phyloP scores from a whole-genome alignment of 2,797 vertebrate species.

The Tenualosa thibaudeaui region DNA sequence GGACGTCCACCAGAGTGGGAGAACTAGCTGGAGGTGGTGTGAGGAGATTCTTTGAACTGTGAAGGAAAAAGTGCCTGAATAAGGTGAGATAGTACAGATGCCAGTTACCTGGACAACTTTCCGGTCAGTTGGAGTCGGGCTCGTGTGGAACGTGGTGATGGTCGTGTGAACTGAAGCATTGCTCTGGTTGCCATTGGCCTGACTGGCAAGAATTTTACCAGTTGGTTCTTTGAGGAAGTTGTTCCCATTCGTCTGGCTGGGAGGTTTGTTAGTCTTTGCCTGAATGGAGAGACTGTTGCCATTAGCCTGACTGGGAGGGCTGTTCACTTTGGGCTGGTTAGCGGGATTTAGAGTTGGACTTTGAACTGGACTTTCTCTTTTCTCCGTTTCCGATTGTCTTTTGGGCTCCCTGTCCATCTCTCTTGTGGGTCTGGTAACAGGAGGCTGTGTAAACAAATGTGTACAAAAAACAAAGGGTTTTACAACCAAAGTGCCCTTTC shows the following conservation, averaged over 20 bases:
- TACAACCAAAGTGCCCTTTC: background rate
- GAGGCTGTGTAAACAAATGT: conserved; percentile 38
- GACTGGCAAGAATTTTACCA: conserved; percentile 47
- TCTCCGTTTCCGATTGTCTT: conserved; percentile 44
- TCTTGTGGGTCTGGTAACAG: conserved; percentile 45
- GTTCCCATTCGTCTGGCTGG: conserved; percentile 33
- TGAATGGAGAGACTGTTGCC: conserved; percentile 32
- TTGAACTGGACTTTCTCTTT: conserved; percentile 26
- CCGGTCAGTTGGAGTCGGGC: conserved; percentile 70
- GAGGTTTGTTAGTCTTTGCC: conserved; percentile 1
- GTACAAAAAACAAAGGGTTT: background rate
- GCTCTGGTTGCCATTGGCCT: conserved; percentile 69
- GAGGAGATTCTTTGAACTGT: background rate
- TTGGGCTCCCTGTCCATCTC: conserved; percentile 56
- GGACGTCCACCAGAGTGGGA: background rate
- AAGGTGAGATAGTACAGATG: background rate
- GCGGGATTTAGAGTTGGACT: background rate
- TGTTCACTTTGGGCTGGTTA: conserved; percentile 33
- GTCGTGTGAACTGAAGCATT: conserved; percentile 59
- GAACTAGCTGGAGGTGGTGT: background rate
- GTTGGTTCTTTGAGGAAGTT: conserved; percentile 56
- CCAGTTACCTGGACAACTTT: conserved; percentile 67
- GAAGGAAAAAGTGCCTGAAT: background rate
- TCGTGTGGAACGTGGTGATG: conserved; percentile 76
- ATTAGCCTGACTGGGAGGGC: conserved; percentile 31